phyloP scores from a whole-genome alignment of 2,888 invertebrate species.

The Pyrocoelia pectoralis region DNA sequence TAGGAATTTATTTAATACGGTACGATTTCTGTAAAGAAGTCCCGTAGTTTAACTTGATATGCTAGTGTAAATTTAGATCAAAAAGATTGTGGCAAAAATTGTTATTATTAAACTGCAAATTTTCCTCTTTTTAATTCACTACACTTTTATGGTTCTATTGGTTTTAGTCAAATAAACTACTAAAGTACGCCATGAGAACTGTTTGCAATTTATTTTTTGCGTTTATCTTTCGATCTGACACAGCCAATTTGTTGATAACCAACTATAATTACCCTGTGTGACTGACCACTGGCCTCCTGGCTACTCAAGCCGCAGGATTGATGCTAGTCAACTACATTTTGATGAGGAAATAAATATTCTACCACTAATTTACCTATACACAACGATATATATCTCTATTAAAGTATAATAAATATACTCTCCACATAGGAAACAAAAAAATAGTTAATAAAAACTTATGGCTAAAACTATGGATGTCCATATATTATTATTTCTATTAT shows the following conservation, averaged over 20 bases:
- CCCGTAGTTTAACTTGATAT: no score
- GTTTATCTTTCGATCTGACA: slow-evolving; percentile 20
- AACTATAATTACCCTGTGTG: slow-evolving; percentile 27
- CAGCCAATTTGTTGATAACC: slow-evolving; percentile 10
- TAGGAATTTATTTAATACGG: no score
- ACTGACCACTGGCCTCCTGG: slow-evolving; percentile 43
- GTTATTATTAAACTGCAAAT: no score
- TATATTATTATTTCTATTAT: slow-evolving; percentile 51
- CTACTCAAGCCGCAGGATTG: slow-evolving; percentile 32
- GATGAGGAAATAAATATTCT: slow-evolving; percentile 32
- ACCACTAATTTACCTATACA: slow-evolving; percentile 51
- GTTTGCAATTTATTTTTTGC: no score
- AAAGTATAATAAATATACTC: slow-evolving; percentile 68
- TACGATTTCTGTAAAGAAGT: no score
- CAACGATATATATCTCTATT: slow-evolving; percentile 59
- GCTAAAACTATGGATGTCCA: slow-evolving; percentile 49
- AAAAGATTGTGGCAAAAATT: no score
- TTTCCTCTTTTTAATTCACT: no score
- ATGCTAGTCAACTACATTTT: slow-evolving; percentile 15
- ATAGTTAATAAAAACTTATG: slow-evolving; percentile 70
- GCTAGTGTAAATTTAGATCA: no score
- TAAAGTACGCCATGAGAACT: no score
- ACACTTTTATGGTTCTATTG: no score
- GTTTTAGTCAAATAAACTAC: no score
- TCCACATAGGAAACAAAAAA: slow-evolving; percentile 69